Evolutionary conservation across 2,888 invertebrate genomes (phyloP), one percentile per base, ranked within the genome.

Genomic region (Sussaba pulchella): DNA sequence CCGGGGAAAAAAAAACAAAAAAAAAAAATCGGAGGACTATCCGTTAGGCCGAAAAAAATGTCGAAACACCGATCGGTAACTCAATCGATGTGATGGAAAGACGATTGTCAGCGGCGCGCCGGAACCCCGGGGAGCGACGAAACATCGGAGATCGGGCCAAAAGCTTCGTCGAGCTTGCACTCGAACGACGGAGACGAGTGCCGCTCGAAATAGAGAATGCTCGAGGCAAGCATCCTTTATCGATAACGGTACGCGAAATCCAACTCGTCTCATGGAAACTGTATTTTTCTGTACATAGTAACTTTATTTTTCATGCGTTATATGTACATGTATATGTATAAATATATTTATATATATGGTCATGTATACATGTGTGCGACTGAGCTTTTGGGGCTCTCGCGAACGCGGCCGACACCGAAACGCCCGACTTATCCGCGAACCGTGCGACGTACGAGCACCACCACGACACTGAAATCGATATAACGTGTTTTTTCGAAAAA

Each of bases 161-260:
- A 19, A 67, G 75, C 54, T 52, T 43, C 54, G 43, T 17, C 17
- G n/a, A n/a, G n/a, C n/a, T n/a, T n/a, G 54, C 57, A 43, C 57
- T 54, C 26, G 26, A 1, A 63, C 66, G 66, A 59, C 47, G 50
- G 63, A 70, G 71, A 59, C 36, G 59, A 66, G 64, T 41, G 67
- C n/a, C 17, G 70, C 76, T 69, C 81, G 69, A 81, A 76, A 81
- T 76, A 72, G 69, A 76, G 76, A 81, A 77, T 70, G 41, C 57
- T 61, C 69, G 71, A 64, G 64, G 43, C 69, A 47, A 81, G 64
- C 54, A 76, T 77, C 76, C 76, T 81, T 77, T 21, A 41, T 76
- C 69, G 50, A 57, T 57, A 31, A 57, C 73, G 54, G 31, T 57
- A 59, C 71, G 19, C 21, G 67, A 31, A 2, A 67, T 41, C 39